phyloP scores from a whole-genome alignment of 1,140 invertebrate genomes.

The Bombus sylvicola region DNA sequence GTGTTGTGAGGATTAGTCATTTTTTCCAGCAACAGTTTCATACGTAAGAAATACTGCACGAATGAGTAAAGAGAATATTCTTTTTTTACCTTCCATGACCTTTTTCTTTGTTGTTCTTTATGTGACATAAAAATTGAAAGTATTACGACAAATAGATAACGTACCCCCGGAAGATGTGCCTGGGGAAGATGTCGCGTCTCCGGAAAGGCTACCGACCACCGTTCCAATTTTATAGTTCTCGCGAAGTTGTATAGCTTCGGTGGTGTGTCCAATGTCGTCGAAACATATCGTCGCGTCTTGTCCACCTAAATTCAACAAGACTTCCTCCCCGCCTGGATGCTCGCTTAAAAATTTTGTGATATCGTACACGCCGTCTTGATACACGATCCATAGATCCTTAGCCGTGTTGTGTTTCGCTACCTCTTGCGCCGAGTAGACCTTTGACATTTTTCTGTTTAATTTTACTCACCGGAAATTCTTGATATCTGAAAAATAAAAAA shows the following conservation, averaged over 20 bases:
- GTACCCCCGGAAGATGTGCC: neutral
- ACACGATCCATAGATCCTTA: slow-evolving; percentile 82
- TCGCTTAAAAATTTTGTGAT: slow-evolving; percentile 83
- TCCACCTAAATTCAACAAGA: slow-evolving; percentile 90
- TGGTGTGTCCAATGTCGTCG: slow-evolving; percentile 92
- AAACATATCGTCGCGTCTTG: slow-evolving; percentile 89
- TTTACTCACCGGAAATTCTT: neutral
- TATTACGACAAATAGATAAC: neutral
- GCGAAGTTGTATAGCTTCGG: slow-evolving; percentile 89
- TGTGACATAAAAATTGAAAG: neutral
- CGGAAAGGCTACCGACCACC: neutral
- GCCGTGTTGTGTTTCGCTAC: slow-evolving; percentile 77
- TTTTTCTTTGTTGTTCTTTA: neutral
- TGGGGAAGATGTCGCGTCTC: too few species aligned
- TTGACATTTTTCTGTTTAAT: slow-evolving; percentile 65
- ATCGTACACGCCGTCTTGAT: slow-evolving; percentile 84
- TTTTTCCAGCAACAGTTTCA: too few species aligned
- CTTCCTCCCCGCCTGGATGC: slow-evolving; percentile 94
- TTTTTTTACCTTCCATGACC: too few species aligned
- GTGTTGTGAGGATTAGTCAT: too few species aligned
- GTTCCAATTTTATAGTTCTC: slow-evolving; percentile 87
- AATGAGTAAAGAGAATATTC: too few species aligned
- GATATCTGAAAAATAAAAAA: neutral
- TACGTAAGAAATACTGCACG: too few species aligned
- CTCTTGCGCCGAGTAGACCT: slow-evolving; percentile 81